Base-by-base conservation (phyloP, 2,797 vertebrate species). In the Allobates femoralis region DNA sequence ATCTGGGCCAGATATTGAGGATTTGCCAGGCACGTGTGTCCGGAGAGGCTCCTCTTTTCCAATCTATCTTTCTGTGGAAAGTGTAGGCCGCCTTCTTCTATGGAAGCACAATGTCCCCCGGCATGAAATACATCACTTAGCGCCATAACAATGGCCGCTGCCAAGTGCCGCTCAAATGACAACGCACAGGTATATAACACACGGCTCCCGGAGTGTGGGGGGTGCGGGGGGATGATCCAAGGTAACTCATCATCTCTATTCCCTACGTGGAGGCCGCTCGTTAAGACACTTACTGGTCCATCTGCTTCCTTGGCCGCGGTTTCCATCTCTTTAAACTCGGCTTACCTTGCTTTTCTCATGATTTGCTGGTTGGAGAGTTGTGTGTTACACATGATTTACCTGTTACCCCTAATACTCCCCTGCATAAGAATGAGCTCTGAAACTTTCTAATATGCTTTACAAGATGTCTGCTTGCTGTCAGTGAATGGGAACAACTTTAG, bases 161-260 rank as follows among this genome's bases (percentile, higher is more conserved):
- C 51, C 81, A 73, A 37, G 50, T 23, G 32, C 67, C 75, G 69
- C 15, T 62, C n/a, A 62, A 74, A 50, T 50, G 71, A 55, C 55
- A 50, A 19, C 50, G 15, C 12, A 23, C 50, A n/a, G 19, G n/a
- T 71, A 32, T 60, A 37, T 73, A 71, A 56, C 28, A 26, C 30
- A 34, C 28, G 34, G 50, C 3, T 15, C 41, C 41, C 41, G 66
- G 18, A 19, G 30, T 3, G 41, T 15, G 14, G 30, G 60, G 41
- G 41, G 41, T 10, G 41, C 41, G 11, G 41, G 19, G 28, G 76
- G 84, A 53, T 18, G 76, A 85, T 80, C 28, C 32, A 0, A 85
- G 84, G 84, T 73, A 56, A 80, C 7, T 55, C 34, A 18, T 73
- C 34, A 60, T 41, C 15, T 58, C 50, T 19, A 23, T 14, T 80